Base-by-base conservation (phyloP, 2,888 invertebrate species). In the Agrochola macilenta region DNA sequence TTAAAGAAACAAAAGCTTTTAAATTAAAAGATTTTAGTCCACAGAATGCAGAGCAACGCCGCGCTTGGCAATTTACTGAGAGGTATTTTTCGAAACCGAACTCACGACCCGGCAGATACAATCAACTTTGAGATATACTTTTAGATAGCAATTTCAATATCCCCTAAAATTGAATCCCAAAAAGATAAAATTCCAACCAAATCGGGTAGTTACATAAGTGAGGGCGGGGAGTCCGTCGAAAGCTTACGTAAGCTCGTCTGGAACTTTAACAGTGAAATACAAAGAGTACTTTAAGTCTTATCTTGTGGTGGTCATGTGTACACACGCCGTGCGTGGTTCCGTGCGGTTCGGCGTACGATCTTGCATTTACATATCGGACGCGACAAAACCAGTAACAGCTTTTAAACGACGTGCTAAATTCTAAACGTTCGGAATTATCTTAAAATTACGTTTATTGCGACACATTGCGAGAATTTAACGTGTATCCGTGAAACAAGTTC, bases 171-270 rank as follows among this genome's bases (percentile, higher is more conserved):
- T 92, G 88, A 89, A 91, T 90, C 88, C 85, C 87, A 84, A 89
- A 89, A 89, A 90, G 90, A 92, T 92, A 92, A 92, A 92, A 91
- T 89, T 91, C 86, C 78, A 84, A 88, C 88, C 88, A 91, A 95
- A 93, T 92, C 92, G 92, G 91, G 80, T 90, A 93, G 95, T 96
- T 96, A 96, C 93, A 95, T 96, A 96, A 96, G 94, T 92, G 93
- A 92, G 93, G 95, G 93, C 89, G 95, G 93, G 92, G 93, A 91
- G 88, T 84, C 88, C 87, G 90, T 85, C 87, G 91, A 91, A 92
- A 89, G 93, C 95, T 96, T 96, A 96, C 95, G 96, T 96, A 96
- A 96, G 95, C 91, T 84, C 88, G 93, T 90, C 94, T 93, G 92
- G 89, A 91, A 90, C 88, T 89, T 90, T 87, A 83, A 88, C 87